These are phyloP conservation scores for Xenentodon cancila DNA, from an alignment of 2,797 vertebrate species.

Conservation along the genomic window DNA sequence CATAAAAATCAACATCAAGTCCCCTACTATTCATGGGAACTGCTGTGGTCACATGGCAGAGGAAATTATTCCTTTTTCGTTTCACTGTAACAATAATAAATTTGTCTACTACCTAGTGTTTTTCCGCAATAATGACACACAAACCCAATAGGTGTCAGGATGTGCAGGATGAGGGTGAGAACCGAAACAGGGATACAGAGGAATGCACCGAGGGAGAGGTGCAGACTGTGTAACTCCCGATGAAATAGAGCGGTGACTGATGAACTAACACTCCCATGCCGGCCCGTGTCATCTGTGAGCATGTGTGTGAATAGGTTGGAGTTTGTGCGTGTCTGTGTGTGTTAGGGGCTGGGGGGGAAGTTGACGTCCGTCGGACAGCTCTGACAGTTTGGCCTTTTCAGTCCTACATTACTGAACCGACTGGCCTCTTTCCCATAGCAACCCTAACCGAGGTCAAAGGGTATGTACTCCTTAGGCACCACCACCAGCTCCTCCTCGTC, in stretches of 20 bases:
- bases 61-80: no score
- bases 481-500: slow-evolving; percentile 24
- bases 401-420: slow-evolving; percentile 88
- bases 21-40: no score
- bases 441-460: slow-evolving; percentile 85
- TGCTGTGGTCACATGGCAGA: no score
- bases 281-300: slow-evolving; percentile 83
- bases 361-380: slow-evolving; percentile 90
- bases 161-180: slow-evolving; percentile 26
- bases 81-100: neutral
- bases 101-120: slow-evolving; percentile 6
- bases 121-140: slow-evolving; percentile 6
- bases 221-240: slow-evolving; percentile 43
- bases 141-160: slow-evolving; percentile 17
- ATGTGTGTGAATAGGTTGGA: slow-evolving; percentile 57
- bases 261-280: slow-evolving; percentile 90
- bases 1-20: no score
- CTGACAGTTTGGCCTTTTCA: slow-evolving; percentile 96
- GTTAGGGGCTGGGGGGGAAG: slow-evolving; percentile 43
- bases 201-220: slow-evolving; percentile 38
- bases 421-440: slow-evolving; percentile 92
- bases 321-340: slow-evolving; percentile 62
- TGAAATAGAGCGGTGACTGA: slow-evolving; percentile 62
- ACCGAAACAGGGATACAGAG: slow-evolving; percentile 12
- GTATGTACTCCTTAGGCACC: slow-evolving; percentile 60